Conservation (phyloP, 2,888 invertebrate species). For the Caenorhabditis doughertyi region DNA sequence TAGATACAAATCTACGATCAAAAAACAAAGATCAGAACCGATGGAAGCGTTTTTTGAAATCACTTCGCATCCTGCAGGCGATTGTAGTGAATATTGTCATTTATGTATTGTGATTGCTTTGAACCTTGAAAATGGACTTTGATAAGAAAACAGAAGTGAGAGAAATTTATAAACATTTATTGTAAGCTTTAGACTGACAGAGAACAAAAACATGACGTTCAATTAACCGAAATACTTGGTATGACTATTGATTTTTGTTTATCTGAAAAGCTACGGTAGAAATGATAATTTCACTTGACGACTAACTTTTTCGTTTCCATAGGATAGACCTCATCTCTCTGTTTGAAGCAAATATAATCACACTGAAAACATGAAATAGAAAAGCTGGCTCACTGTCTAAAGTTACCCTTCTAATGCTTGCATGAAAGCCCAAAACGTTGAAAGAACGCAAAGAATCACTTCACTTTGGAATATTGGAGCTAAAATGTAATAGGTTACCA, state of each 20-base stretch:
- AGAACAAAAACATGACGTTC: neutral
- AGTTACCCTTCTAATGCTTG: constrained; percentile 32
- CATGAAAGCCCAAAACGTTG: constrained; percentile 27
- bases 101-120: too few relatives aligned
- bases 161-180: neutral
- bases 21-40: neutral
- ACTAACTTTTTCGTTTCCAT: constrained; percentile 16
- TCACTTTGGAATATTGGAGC: constrained; percentile 9
- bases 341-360: constrained; percentile 33
- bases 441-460: neutral
- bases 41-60: too few relatives aligned
- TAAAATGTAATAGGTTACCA: constrained; percentile 16
- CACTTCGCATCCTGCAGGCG: too few relatives aligned
- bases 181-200: neutral
- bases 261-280: constrained; percentile 3
- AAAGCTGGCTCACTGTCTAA: neutral
- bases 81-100: too few relatives aligned
- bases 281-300: too few relatives aligned
- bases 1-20: neutral
- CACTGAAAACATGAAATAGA: constrained; percentile 9
- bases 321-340: constrained; percentile 26
- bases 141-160: too few relatives aligned
- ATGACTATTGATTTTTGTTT: neutral
- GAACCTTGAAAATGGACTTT: too few relatives aligned
- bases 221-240: constrained; percentile 7